Conservation (phyloP, 2,113 vertebrate genomes). For the Xenopus laevis region DNA sequence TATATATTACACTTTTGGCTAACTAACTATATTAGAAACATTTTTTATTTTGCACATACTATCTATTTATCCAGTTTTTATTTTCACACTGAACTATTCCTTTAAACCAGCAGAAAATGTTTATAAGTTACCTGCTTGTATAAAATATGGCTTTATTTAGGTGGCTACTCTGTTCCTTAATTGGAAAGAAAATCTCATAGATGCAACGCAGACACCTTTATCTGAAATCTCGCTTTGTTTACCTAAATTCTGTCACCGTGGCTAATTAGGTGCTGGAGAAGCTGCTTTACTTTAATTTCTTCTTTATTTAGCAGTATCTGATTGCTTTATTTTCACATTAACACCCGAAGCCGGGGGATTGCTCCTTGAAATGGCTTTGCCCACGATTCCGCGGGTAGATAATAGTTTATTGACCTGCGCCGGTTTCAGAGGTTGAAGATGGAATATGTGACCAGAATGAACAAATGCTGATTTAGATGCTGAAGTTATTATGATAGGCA, state of each 20-base stretch:
- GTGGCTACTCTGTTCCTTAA: too few species aligned
- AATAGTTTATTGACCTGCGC: constrained; percentile 39
- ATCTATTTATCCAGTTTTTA: too few species aligned
- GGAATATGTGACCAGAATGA: constrained; percentile 36
- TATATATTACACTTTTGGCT: too few species aligned
- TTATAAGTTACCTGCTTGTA: too few species aligned
- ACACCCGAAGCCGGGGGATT: not conserved
- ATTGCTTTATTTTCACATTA: constrained; percentile 6
- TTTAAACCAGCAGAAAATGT: too few species aligned
- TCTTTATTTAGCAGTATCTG: constrained; percentile 18
- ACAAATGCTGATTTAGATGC: constrained; percentile 24
- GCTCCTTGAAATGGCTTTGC: constrained; percentile 31
- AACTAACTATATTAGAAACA: too few species aligned
- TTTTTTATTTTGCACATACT: too few species aligned
- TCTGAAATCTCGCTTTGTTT: not conserved
- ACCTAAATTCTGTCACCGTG: constrained; percentile 1
- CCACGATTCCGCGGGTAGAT: constrained; percentile 15
- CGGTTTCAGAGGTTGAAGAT: constrained; percentile 33
- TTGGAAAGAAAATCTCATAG: not conserved
- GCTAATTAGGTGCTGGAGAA: not conserved
- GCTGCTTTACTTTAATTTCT: constrained; percentile 6
- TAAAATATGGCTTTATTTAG: too few species aligned
- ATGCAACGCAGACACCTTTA: not conserved
- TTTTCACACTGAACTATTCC: too few species aligned
- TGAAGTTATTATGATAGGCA: constrained; percentile 6